Conservation (phyloP, 2,113 vertebrate species). For the Myodes glareolus region DNA sequence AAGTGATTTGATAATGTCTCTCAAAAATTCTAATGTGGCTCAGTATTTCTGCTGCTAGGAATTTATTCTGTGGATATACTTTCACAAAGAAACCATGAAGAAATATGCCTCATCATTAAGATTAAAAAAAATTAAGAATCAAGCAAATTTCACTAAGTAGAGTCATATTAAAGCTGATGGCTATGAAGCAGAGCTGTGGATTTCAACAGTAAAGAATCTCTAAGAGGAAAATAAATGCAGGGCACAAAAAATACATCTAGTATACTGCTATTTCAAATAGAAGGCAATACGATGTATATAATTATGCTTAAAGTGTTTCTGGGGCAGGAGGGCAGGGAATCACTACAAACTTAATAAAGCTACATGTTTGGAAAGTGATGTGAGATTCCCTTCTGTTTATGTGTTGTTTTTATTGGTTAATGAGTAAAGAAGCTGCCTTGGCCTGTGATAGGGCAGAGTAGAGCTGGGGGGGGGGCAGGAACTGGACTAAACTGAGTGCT, state of each 20-base stretch:
- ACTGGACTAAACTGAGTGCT: too few relatives aligned
- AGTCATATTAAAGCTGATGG: background rate
- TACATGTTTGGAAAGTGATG: too few relatives aligned
- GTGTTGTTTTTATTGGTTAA: too few relatives aligned
- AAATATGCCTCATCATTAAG: background rate
- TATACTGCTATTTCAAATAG: background rate
- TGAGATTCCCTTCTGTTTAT: too few relatives aligned
- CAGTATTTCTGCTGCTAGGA: conserved; percentile 8
- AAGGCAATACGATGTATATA: background rate
- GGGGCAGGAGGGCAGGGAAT: background rate
- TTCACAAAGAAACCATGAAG: background rate
- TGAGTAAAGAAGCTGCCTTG: too few relatives aligned
- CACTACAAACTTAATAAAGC: background rate
- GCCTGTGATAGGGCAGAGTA: too few relatives aligned
- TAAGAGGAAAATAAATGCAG: background rate
- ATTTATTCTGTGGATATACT: background rate
- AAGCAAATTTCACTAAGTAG: conserved; percentile 7
- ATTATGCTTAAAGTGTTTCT: background rate
- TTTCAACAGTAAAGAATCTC: conserved; percentile 1
- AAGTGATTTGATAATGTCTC: background rate
- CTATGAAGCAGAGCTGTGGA: background rate
- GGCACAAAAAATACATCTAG: background rate
- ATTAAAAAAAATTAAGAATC: background rate
- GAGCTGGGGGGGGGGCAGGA: too few relatives aligned
- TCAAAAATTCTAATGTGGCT: conserved; percentile 30